A percentile compares a stretch with the other conserved stretches of the same genome.
Evolutionary conservation across 1,140 invertebrate species (phyloP).

Genomic region (Capitella teleta): DNA sequence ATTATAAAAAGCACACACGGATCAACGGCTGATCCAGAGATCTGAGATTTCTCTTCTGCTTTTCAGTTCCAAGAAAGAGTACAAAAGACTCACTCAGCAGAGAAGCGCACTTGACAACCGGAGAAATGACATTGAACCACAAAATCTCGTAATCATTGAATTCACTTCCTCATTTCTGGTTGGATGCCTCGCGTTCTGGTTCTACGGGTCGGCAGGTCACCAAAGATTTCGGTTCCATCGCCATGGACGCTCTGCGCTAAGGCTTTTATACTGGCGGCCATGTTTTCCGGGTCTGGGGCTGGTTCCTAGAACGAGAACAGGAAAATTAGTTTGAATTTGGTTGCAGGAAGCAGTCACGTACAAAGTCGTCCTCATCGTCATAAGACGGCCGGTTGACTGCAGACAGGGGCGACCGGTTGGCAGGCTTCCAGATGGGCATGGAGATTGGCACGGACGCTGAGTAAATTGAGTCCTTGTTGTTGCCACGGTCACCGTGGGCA

Average conservation of each 20-base stretch:
- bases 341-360: neutral
- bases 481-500: neutral
- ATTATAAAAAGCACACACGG: too few relatives aligned
- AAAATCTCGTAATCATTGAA: too few relatives aligned
- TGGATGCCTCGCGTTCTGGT: too few relatives aligned
- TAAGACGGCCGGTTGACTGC: neutral
- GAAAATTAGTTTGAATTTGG: neutral
- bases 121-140: too few relatives aligned
- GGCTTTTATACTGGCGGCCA: conserved; percentile 75
- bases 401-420: too few relatives aligned
- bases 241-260: conserved; percentile 68
- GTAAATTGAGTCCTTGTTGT: neutral
- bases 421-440: neutral
- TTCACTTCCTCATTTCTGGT: too few relatives aligned
- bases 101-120: too few relatives aligned
- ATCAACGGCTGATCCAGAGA: too few relatives aligned
- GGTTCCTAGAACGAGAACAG: neutral
- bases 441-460: conserved; percentile 4
- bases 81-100: too few relatives aligned
- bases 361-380: neutral
- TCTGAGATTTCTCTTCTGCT: too few relatives aligned
- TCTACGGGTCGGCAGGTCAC: conserved; percentile 43
- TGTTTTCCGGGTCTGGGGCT: conserved; percentile 49
- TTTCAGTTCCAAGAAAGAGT: too few relatives aligned
- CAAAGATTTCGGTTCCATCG: conserved; percentile 64